Evolutionary conservation across 2,888 invertebrate species (phyloP).

Genomic region (Neoitamus cyanurus): DNA sequence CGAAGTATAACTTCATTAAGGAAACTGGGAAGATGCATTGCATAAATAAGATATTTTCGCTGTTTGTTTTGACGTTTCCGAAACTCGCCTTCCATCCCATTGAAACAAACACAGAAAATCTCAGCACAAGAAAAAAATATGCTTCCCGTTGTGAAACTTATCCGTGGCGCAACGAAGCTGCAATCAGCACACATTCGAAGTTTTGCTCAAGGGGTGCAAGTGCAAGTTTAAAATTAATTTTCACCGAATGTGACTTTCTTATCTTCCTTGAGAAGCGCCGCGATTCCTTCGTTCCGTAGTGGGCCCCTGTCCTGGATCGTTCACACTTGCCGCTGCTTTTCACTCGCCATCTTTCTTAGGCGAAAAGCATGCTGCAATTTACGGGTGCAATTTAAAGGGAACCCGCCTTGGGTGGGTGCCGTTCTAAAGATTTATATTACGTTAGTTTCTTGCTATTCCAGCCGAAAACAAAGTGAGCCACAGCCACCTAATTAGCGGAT

Average conservation of each 20-base stretch:
- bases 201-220: neutral
- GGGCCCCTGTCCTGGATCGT: neutral
- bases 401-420: neutral
- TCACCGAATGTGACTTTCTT: slow-evolving; percentile 28
- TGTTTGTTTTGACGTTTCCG: slow-evolving; percentile 27
- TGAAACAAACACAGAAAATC: neutral
- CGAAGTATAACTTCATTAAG: slow-evolving; percentile 13
- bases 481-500: slow-evolving; percentile 8
- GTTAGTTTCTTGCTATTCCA: neutral
- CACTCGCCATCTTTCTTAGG: neutral
- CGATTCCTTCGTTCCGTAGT: neutral
- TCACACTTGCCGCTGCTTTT: slow-evolving; percentile 2
- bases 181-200: slow-evolving; percentile 35
- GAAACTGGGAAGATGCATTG: slow-evolving; percentile 15
- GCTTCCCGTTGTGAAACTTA: slow-evolving; percentile 4
- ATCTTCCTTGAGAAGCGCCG: slow-evolving; percentile 8
- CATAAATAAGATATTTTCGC: slow-evolving; percentile 31
- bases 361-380: neutral
- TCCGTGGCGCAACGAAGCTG: neutral
- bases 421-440: neutral
- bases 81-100: neutral
- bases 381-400: neutral
- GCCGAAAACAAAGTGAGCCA: neutral
- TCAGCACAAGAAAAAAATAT: neutral
- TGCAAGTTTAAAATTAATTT: slow-evolving; percentile 36